Percentiles rank a stretch among this genome's conserved stretches.
phyloP scores from a whole-genome alignment of 2,797 vertebrate species.

The Neostethus bicornis region DNA sequence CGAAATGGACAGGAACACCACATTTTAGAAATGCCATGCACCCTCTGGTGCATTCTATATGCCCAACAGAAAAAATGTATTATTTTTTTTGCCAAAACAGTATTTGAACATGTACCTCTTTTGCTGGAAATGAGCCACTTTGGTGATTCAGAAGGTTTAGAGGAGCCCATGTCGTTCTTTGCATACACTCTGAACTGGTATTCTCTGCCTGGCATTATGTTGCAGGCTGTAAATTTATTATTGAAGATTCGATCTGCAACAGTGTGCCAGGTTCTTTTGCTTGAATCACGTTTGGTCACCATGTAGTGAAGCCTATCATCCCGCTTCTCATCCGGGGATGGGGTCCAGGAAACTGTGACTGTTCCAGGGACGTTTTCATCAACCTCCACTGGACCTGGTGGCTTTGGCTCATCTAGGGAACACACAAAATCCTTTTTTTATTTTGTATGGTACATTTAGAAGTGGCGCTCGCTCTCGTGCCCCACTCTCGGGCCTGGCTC shows the following conservation, averaged over 20 bases:
- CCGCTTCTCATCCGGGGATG: slow-evolving; percentile 87
- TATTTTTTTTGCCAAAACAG: too few relatives aligned
- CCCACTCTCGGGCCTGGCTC: too few relatives aligned
- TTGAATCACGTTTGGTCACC: slow-evolving; percentile 84
- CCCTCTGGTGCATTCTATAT: too few relatives aligned
- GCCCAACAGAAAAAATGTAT: too few relatives aligned
- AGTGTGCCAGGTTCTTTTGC: slow-evolving; percentile 80
- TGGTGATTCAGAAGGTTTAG: slow-evolving; percentile 82
- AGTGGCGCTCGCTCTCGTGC: too few relatives aligned
- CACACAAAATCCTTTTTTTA: slow-evolving; percentile 6
- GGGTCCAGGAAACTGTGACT: slow-evolving; percentile 87
- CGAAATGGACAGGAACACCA: too few relatives aligned
- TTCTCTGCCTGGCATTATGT: slow-evolving; percentile 85
- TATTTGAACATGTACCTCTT: slow-evolving; percentile 81
- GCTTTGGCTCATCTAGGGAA: slow-evolving; percentile 84
- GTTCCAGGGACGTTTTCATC: slow-evolving; percentile 87
- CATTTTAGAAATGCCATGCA: too few relatives aligned
- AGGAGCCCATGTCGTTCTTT: slow-evolving; percentile 87
- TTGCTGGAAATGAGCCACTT: slow-evolving; percentile 83
- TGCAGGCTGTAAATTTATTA: slow-evolving; percentile 88
- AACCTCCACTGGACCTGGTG: slow-evolving; percentile 84
- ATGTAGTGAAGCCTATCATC: slow-evolving; percentile 85
- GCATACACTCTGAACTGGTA: slow-evolving; percentile 92
- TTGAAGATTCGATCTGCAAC: slow-evolving; percentile 87
- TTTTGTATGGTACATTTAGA: neutral